A percentile compares a stretch with the other conserved stretches of the same genome.
phyloP scores from a whole-genome alignment of 2,888 invertebrate species.

The Cerastis leucographa region DNA sequence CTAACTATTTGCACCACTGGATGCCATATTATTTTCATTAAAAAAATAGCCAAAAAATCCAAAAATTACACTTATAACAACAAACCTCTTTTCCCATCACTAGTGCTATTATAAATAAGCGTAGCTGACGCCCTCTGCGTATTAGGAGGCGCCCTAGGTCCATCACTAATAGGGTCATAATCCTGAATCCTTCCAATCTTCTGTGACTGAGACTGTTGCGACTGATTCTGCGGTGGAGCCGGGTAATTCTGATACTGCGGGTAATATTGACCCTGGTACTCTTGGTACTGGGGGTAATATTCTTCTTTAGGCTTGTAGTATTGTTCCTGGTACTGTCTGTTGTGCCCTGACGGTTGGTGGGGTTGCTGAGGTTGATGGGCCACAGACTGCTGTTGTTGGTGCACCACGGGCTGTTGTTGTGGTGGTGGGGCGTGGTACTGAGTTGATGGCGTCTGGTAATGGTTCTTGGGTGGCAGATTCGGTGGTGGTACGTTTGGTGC shows the following conservation, averaged over 20 bases:
- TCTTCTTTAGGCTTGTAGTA: conserved; percentile 60
- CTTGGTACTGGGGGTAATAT: conserved; percentile 72
- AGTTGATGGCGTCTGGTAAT: conserved; percentile 81
- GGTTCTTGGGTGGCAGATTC: conserved; percentile 83
- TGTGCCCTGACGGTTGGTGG: conserved; percentile 61
- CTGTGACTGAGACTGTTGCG: conserved; percentile 68
- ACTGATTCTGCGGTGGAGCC: conserved; percentile 75
- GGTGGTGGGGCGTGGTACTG: conserved; percentile 69
- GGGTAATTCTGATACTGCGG: conserved; percentile 70
- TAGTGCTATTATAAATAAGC: conserved; percentile 94
- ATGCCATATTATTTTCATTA: background rate
- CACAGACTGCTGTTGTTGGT: conserved; percentile 38
- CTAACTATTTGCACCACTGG: background rate
- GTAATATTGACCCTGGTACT: conserved; percentile 50
- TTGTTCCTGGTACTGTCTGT: conserved; percentile 72
- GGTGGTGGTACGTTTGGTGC: conserved; percentile 78
- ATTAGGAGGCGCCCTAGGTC: conserved; percentile 93
- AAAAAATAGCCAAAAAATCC: background rate
- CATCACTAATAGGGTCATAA: conserved; percentile 94
- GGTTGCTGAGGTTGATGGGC: conserved; percentile 48
- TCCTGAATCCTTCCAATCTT: conserved; percentile 94
- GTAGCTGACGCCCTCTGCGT: conserved; percentile 95
- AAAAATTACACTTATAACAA: conserved; percentile 6
- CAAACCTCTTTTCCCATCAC: conserved; percentile 85
- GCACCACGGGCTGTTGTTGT: conserved; percentile 27